Percentiles rank a stretch among this genome's conserved stretches.
phyloP scores from a whole-genome alignment of 2,888 invertebrate genomes.

The Eupithecia vulgata region DNA sequence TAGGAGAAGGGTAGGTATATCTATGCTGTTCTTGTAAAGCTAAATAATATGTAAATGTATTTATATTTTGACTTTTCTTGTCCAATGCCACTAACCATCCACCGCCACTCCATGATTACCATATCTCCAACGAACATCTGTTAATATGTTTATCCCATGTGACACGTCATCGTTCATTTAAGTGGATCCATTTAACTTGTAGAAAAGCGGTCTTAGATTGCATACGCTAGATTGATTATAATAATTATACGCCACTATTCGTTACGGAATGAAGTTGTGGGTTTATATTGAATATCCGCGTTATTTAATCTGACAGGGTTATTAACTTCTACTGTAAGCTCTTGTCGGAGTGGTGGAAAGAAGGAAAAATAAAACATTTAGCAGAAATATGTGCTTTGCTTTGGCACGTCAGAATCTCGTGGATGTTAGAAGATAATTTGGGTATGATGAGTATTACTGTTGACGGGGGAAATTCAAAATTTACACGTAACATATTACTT shows the following conservation, averaged over 20 bases:
- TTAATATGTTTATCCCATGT: slow-evolving; percentile 35
- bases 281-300: neutral
- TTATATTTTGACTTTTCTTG: neutral
- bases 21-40: neutral
- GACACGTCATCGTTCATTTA: slow-evolving; percentile 37
- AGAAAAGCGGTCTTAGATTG: slow-evolving; percentile 13
- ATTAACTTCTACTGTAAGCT: neutral
- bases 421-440: too few relatives aligned
- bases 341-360: neutral
- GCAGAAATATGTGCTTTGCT: neutral
- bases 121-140: slow-evolving; percentile 24
- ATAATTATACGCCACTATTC: slow-evolving; percentile 6
- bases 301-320: neutral
- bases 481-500: too few relatives aligned
- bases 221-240: slow-evolving; percentile 5
- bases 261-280: slow-evolving; percentile 1
- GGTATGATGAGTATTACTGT: too few relatives aligned
- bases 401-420: too few relatives aligned
- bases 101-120: neutral
- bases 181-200: slow-evolving; percentile 30
- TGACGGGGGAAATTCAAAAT: too few relatives aligned
- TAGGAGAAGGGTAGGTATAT: too few relatives aligned
- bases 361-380: neutral
- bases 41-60: neutral
- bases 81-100: neutral